phyloP scores from a whole-genome alignment of 2,888 invertebrate genomes.

The Dysmachus trigonus region DNA sequence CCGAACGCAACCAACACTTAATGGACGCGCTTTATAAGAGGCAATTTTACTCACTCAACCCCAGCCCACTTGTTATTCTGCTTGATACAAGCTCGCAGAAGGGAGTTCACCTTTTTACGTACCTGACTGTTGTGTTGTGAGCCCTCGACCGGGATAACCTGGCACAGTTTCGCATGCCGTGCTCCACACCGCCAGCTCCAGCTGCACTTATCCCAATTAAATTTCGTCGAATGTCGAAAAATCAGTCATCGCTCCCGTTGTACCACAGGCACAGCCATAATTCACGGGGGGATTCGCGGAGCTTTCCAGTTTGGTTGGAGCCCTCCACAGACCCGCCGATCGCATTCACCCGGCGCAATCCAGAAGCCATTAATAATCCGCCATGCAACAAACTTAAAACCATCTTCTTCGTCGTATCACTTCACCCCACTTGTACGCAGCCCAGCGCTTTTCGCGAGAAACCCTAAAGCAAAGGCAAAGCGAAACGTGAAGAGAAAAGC shows the following conservation, averaged over 20 bases:
- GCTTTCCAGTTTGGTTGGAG: neutral
- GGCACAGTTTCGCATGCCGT: neutral
- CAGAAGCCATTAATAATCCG: constrained; percentile 2
- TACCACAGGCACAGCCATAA: neutral
- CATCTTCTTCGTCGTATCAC: neutral
- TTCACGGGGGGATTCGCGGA: neutral
- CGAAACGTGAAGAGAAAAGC: neutral
- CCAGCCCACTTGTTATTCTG: too few species aligned
- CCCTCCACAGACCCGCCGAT: neutral
- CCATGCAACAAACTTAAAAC: constrained; percentile 2
- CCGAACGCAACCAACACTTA: too few species aligned
- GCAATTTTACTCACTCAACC: neutral
- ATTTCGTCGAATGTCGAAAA: neutral
- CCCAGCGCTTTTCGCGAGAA: neutral
- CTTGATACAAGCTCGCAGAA: too few species aligned
- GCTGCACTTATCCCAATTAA: neutral
- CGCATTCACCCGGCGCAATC: neutral
- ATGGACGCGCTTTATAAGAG: too few species aligned
- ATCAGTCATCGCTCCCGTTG: neutral
- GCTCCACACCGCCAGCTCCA: too few species aligned
- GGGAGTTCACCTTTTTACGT: neutral
- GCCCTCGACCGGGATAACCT: neutral
- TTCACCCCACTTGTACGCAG: neutral
- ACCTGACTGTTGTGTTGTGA: neutral
- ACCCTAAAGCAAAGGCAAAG: neutral